A percentile compares a stretch with the other conserved stretches of the same genome.
Conservation (phyloP, 2,888 invertebrate genomes). For the Nysson spinosus region DNA sequence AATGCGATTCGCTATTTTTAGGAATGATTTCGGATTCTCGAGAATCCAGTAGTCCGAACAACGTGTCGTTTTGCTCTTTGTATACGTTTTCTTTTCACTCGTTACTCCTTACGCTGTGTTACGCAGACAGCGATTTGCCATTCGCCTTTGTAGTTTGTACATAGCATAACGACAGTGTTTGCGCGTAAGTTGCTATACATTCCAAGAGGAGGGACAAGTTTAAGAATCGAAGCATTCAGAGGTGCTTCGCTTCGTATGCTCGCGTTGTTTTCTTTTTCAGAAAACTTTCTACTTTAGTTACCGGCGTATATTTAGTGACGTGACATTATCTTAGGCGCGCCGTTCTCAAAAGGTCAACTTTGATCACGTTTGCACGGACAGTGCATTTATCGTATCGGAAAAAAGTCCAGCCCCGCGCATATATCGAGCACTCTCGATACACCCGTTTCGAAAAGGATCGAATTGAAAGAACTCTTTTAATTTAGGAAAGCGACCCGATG, state of each 20-base stretch:
- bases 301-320: constrained; percentile 48
- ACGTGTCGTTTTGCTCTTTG: not conserved
- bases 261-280: constrained; percentile 13
- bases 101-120: too few relatives aligned
- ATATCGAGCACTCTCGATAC: too few relatives aligned
- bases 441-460: too few relatives aligned
- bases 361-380: constrained; percentile 19
- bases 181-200: too few relatives aligned
- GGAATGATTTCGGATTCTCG: constrained; percentile 7
- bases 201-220: too few relatives aligned
- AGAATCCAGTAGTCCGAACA: not conserved
- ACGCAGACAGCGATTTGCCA: too few relatives aligned
- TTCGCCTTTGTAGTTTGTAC: too few relatives aligned
- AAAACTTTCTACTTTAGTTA: constrained; percentile 27
- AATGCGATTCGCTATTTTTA: constrained; percentile 28
- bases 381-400: not conserved
- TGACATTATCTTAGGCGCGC: constrained; percentile 44
- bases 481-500: too few relatives aligned
- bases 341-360: constrained; percentile 54
- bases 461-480: too few relatives aligned
- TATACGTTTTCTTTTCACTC: not conserved
- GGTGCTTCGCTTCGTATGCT: not conserved
- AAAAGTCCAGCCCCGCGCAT: too few relatives aligned
- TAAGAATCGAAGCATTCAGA: not conserved
- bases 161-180: too few relatives aligned